Evolutionary conservation across 2,797 vertebrate genomes (phyloP), one percentile per base, ranked within the genome.

Genomic region (Sparidentex hasta): DNA sequence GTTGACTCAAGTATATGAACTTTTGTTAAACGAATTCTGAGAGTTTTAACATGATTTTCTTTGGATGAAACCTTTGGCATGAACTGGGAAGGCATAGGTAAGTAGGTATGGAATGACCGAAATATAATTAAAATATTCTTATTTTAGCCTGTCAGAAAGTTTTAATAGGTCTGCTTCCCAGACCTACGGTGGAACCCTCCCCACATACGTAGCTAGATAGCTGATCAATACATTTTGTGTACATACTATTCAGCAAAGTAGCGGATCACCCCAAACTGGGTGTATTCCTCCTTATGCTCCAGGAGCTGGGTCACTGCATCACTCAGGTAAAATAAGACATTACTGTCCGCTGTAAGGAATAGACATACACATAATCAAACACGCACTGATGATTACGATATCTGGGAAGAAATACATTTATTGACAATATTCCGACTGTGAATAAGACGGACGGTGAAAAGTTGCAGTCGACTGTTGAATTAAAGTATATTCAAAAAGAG

Each of bases 191-290:
- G 4, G 5, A 44, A 1, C 13, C 14, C 1, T 51, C 1, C 14
- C 27, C 13, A 4, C 14, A 12, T 9, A 47, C 25, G 16, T 5
- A 16, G 2, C 33, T 38, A 44, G 43, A 8, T 17, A 0, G 25
- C 21, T 65, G 47, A 27, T 2, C 8, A 38, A 38, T 7, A 38
- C 38, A 3, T 38, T 38, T 11, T 47, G 33, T 5, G 11, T 23
- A 97, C 98, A 90, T 96, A 99, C 98, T 99, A 99, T 90, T 99
- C 97, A 71, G 98, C 96, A 88, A 99, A 98, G 94, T 98, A 99
- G 68, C 97, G 97, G 84, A 95, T 93, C 89, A 98, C 93, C 58
- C 97, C 97, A 78, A 97, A 96, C 84, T 98, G 97, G 59, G 93
- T 96, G 89, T 97, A 95, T 78, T 99, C 98, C 70, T 99, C 97